Evolutionary conservation across 2,888 invertebrate species (phyloP), one percentile per base, ranked within the genome.

Genomic region (Darwinula stevensoni): DNA sequence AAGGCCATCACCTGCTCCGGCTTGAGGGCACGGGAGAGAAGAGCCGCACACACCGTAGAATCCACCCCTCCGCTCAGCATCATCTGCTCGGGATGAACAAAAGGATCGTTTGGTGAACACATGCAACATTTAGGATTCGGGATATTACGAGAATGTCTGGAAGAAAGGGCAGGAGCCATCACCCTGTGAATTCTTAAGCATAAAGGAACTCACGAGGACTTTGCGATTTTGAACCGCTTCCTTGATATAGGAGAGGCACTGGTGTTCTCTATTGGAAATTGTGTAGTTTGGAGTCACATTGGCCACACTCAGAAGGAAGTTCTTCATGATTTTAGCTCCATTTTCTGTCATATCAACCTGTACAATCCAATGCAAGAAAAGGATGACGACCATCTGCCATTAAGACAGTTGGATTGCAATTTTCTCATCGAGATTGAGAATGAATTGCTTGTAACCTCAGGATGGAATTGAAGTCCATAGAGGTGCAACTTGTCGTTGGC

Each of bases 381-480:
- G 57, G 57, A 38, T n/a, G n/a, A n/a, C n/a, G n/a, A n/a, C n/a
- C n/a, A n/a, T n/a, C n/a, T n/a, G n/a, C n/a, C n/a, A n/a, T n/a
- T n/a, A n/a, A n/a, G n/a, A n/a, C n/a, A n/a, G n/a, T n/a, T n/a
- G n/a, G n/a, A n/a, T n/a, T n/a, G n/a, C n/a, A n/a, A n/a, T n/a
- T n/a, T n/a, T n/a, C n/a, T n/a, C n/a, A n/a, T n/a, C n/a, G n/a
- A n/a, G n/a, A n/a, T n/a, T 59, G 58, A 40, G 58, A 58, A 44
- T 58, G 58, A 4, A 58, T 49, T 18, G 57, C 58, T 22, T 36
- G 38, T 43, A 39, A 70, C 82, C 61, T 97, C 94, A 0, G 94
- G 97, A 53, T 97, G 97, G 55, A 97, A 97, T 58, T 97, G 97
- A 37, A 97, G 74, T 16, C 94, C 97, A 48, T 84, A 91, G 35